Evolutionary conservation across 1,140 invertebrate genomes (phyloP).

Genomic region (Brachionus koreanus): DNA sequence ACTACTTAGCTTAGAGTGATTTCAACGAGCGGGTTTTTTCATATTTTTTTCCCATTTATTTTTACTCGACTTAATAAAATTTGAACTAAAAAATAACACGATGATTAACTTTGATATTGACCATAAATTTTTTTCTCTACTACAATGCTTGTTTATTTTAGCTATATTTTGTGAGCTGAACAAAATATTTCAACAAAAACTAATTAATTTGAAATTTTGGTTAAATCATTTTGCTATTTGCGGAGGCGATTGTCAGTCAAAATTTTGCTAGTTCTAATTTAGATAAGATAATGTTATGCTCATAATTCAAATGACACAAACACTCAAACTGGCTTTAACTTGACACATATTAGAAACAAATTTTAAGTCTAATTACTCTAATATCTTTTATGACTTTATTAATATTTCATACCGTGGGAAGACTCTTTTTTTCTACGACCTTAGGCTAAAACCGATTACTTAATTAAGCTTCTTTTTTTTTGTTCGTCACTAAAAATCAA

Average conservation of each 20-base stretch:
- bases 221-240: background rate
- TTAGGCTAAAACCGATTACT: background rate
- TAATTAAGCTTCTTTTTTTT: background rate
- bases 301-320: background rate
- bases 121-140: conserved; percentile 5
- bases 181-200: background rate
- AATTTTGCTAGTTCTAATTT: background rate
- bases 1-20: background rate
- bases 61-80: background rate
- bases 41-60: no score
- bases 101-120: conserved; percentile 3
- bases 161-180: background rate
- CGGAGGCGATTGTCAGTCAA: background rate
- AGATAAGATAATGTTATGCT: conserved; percentile 33
- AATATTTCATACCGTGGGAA: background rate
- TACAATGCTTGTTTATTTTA: background rate
- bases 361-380: background rate
- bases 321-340: background rate
- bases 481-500: background rate
- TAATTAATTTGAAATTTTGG: conserved; percentile 27
- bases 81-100: background rate
- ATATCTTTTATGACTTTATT: background rate
- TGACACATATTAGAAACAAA: background rate
- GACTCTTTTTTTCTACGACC: background rate
- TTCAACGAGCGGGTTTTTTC: background rate